Conservation (phyloP, 2,113 vertebrate species). For the Pardalotus punctatus region DNA sequence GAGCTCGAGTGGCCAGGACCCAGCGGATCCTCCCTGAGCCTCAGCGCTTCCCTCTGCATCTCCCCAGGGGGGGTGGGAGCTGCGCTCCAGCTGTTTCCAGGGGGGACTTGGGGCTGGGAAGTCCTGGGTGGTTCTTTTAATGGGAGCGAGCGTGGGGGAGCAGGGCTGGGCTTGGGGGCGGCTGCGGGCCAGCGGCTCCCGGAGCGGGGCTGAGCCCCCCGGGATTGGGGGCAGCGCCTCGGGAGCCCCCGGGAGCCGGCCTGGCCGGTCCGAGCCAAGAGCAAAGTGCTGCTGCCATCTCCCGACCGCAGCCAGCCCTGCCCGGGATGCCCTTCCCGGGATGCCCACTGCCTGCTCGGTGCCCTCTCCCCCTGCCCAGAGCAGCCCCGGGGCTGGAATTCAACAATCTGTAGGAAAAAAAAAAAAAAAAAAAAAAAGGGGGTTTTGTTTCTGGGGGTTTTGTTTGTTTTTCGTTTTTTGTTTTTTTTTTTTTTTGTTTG, state of each 20-base stretch:
- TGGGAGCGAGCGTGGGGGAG: fast-evolving
- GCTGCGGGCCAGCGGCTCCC: neutral
- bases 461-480: too few relatives aligned
- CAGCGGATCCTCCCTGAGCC: fast-evolving
- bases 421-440: too few relatives aligned
- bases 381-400: fast-evolving
- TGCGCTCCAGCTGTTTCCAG: fast-evolving
- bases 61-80: neutral
- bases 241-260: neutral
- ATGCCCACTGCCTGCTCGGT: too few relatives aligned
- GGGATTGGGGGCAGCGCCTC: fast-evolving
- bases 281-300: constrained; percentile 62
- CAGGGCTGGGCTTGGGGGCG: neutral
- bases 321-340: neutral
- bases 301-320: neutral
- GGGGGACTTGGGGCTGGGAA: neutral
- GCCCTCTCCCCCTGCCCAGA: too few relatives aligned
- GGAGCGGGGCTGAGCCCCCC: neutral
- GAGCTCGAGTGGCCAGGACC: too few relatives aligned
- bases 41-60: neutral
- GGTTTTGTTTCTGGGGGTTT: too few relatives aligned
- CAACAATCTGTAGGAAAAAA: fast-evolving
- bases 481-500: too few relatives aligned
- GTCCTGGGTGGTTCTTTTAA: fast-evolving
- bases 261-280: neutral